Evolutionary conservation across 2,888 invertebrate species (phyloP), one percentile per base, ranked within the genome.

Genomic region (Ornithoptera priamus): DNA sequence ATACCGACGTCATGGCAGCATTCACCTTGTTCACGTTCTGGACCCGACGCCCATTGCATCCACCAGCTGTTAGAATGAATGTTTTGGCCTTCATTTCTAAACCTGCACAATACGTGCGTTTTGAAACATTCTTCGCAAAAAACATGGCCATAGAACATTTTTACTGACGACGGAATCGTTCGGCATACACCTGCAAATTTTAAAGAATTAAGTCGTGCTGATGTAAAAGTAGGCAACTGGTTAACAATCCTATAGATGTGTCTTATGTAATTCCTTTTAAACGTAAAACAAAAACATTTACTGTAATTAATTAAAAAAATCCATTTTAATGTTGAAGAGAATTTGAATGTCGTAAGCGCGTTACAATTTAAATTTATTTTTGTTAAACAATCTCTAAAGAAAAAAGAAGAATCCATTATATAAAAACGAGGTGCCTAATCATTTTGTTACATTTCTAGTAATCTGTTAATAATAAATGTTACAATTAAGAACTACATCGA

Each of bases 81-180:
- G 2, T 81, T 77, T 0, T 89, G 85, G 20, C 75, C 75, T 6
- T 90, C 88, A 0, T 84, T 87, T 30, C 80, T 83, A 72, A 87
- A 87, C 50, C 85, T 80, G 2, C 83, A 79, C 66, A 90, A 72
- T n/a, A 92, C 89, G 75, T 89, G 86, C 0, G 77, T 80, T 73
- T 90, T 91, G 74, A 92, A 92, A 75, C 92, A 92, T 12, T 90
- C 87, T 2, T 79, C 80, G 74, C 92, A 92, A 74, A 91, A 92
- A n/a, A 92, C 89, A 66, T 92, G 92, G 1, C 92, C 92, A 71
- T 90, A 90, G 74, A 91, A 92, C 89, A 90, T 89, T 74, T 90
- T 91, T 62, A 92, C 71, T 0, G 86, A 82, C 5, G 80, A 79
- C 1, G 92, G 92, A 39, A 91, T 85, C 2, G 81, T 84, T 66